Evolutionary conservation across 2,113 vertebrate species (phyloP).

Genomic region (Hiodon alosoides): DNA sequence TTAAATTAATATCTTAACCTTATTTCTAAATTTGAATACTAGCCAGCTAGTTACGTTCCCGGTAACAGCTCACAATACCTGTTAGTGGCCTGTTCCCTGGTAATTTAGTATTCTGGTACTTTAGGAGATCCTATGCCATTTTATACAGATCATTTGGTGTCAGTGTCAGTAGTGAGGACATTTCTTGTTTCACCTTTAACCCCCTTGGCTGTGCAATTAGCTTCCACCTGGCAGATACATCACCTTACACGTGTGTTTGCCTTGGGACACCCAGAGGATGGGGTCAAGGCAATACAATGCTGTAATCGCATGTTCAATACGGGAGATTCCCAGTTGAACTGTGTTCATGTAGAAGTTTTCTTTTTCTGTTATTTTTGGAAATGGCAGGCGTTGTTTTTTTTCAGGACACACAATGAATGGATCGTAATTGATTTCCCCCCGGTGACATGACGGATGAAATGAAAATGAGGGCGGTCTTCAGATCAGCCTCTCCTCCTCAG

Average conservation of each 20-base stretch:
- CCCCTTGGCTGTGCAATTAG: neutral
- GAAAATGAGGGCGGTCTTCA: conserved; percentile 5
- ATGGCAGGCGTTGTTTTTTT: neutral
- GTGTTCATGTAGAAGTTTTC: conserved; percentile 22
- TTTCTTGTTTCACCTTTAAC: too few species aligned
- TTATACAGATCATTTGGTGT: too few species aligned
- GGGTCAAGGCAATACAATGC: conserved; percentile 26
- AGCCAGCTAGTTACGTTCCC: too few species aligned
- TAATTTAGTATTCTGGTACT: too few species aligned
- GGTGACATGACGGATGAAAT: conserved; percentile 1
- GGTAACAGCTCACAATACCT: too few species aligned
- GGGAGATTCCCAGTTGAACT: conserved; percentile 39
- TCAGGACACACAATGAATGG: conserved; percentile 20
- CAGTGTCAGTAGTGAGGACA: too few species aligned
- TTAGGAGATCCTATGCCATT: too few species aligned
- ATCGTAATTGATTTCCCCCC: conserved; percentile 26
- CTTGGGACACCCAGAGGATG: neutral
- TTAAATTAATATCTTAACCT: too few species aligned
- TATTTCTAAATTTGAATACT: too few species aligned
- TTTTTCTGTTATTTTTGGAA: conserved; percentile 19
- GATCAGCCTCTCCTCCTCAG: conserved; percentile 39
- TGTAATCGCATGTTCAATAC: conserved; percentile 62
- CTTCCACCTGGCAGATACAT: neutral
- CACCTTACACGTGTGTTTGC: neutral
- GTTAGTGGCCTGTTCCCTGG: too few species aligned